Evolutionary conservation across 2,113 vertebrate genomes (phyloP).

Genomic region (Lophura nycthemera): DNA sequence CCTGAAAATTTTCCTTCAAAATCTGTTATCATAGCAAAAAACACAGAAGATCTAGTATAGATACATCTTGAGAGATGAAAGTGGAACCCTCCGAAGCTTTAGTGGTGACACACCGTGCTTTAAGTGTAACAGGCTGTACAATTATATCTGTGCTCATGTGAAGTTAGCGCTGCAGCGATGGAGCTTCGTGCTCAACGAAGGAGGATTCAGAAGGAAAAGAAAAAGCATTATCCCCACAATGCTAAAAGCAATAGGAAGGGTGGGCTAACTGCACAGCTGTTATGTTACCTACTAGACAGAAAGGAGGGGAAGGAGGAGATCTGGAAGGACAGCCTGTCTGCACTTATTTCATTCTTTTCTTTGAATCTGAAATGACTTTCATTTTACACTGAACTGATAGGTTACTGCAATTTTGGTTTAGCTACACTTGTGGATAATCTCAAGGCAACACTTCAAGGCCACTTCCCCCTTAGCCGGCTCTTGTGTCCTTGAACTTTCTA

Average conservation of each 20-base stretch:
- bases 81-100: background rate
- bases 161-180: background rate
- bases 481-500: background rate
- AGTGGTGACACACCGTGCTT: background rate
- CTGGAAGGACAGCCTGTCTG: fast-evolving
- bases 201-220: background rate
- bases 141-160: fast-evolving
- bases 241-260: background rate
- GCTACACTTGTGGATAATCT: background rate
- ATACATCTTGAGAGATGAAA: background rate
- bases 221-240: background rate
- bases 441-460: background rate
- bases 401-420: background rate
- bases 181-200: background rate
- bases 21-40: background rate
- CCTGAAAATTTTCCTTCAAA: background rate
- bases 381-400: background rate
- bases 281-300: background rate
- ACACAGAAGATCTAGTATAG: background rate
- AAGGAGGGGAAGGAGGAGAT: background rate
- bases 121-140: background rate
- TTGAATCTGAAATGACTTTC: background rate
- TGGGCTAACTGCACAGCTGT: background rate
- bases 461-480: background rate
- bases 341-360: background rate